Evolutionary conservation across 2,113 vertebrate genomes (phyloP), one percentile per base, ranked within the genome.

Genomic region (Poeciliopsis occidentalis): DNA sequence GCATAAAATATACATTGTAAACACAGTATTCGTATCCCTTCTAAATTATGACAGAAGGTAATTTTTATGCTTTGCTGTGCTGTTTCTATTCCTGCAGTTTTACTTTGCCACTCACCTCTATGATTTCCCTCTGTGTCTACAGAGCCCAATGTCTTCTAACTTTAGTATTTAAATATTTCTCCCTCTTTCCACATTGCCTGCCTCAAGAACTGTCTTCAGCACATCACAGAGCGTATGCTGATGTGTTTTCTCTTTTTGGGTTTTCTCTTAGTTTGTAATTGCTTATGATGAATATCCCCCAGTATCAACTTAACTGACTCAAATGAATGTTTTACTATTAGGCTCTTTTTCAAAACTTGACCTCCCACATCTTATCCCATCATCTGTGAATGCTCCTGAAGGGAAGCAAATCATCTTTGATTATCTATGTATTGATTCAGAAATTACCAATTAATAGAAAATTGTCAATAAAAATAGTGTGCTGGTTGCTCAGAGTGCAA

Each of bases 1-100:
- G 93, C 93, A 96, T 97, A 96, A 98, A 97, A 98, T 97, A 96
- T 96, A 95, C 94, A 96, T 95, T 94, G 95, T 96, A 96, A 98
- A 98, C 94, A 96, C 94, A 95, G 92, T 93, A 88, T 94, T 90
- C 62, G 74, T 91, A 85, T n/a, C 93, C 96, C 95, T 92, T 95
- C 96, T 96, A 95, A 96, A 96, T 96, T 94, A 96, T 95, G 93
- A 91, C 94, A 92, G 91, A 90, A 93, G 95, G 81, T 82, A 76
- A 79, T 87, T 89, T 88, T 86, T 87, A 69, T 87, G 79, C 68
- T 85, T 87, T 67, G 39, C 79, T 71, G 84, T 80, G 78, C 31
- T 73, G 66, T 79, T 84, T 75, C 82, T 78, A 47, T 83, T 68
- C 77, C 65, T 61, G 54, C 30, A 71, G 64, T 73, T 71, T 71